Percentiles rank a stretch among this genome's conserved stretches.
Evolutionary conservation across 2,797 vertebrate species (phyloP).

Genomic region (Phoeniculus purpureus): DNA sequence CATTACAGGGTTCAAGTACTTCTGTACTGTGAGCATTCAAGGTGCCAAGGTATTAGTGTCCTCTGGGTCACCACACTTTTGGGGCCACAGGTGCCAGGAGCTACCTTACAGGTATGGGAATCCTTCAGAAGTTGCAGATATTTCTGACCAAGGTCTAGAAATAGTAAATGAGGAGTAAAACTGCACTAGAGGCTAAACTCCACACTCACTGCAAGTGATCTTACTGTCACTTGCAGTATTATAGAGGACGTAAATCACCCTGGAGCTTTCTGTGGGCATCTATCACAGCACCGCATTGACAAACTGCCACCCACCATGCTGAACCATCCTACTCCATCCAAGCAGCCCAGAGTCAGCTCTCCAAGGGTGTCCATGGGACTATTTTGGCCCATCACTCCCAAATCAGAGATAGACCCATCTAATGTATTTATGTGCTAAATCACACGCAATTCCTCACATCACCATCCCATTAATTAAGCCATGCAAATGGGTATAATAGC

Average conservation of each 20-base stretch:
- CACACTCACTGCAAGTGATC: background rate
- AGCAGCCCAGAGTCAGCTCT: background rate
- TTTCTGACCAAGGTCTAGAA: background rate
- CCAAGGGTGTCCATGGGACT: background rate
- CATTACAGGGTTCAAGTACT: background rate
- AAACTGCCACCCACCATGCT: background rate
- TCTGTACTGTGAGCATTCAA: background rate
- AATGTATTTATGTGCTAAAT: constrained; percentile 1
- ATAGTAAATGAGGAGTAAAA: background rate
- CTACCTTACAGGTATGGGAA: background rate
- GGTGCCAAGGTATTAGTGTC: background rate
- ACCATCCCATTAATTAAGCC: constrained; percentile 27
- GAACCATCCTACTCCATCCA: background rate
- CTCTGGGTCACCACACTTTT: background rate
- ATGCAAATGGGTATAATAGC: constrained; percentile 23
- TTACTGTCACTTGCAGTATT: background rate
- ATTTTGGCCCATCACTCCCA: background rate
- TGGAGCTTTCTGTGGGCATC: background rate
- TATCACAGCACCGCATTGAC: background rate
- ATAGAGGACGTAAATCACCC: background rate
- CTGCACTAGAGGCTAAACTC: background rate
- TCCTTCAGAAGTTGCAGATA: background rate
- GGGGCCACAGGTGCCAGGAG: rapidly evolving
- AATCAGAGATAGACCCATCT: constrained; percentile 19
- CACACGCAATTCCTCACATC: constrained; percentile 4